Evolutionary conservation across 1,140 invertebrate species (phyloP).

Genomic region (Drosophila orena): DNA sequence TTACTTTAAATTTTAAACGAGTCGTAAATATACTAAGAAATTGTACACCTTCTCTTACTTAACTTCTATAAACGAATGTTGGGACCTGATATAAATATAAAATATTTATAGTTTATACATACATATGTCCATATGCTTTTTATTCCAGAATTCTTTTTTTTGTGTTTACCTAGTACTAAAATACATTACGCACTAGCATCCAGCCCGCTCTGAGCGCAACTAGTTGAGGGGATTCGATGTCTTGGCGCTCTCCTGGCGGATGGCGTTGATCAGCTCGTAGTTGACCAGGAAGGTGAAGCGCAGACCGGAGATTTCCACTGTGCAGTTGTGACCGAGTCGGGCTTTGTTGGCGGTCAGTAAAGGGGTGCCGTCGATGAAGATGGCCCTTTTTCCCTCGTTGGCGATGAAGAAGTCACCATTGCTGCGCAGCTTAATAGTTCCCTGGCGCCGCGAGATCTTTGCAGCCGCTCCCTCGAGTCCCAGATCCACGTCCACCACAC

Average conservation of each 20-base stretch:
- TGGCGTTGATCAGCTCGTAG: slow-evolving; percentile 94
- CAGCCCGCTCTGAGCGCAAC: slow-evolving; percentile 12
- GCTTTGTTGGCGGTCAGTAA: slow-evolving; percentile 94
- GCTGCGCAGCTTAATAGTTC: slow-evolving; percentile 94
- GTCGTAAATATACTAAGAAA: slow-evolving; percentile 14
- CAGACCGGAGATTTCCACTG: slow-evolving; percentile 96
- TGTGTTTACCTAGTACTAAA: slow-evolving; percentile 45
- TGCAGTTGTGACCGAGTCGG: slow-evolving; percentile 95
- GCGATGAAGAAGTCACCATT: slow-evolving; percentile 97
- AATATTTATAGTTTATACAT: slow-evolving; percentile 1
- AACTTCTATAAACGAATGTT: too few relatives aligned
- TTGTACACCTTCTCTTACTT: too few relatives aligned
- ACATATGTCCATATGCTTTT: slow-evolving; percentile 36
- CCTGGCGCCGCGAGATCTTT: slow-evolving; percentile 94
- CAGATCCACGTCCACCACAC: slow-evolving; percentile 97
- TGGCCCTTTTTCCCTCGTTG: slow-evolving; percentile 97
- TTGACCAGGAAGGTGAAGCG: slow-evolving; percentile 97
- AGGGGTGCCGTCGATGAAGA: slow-evolving; percentile 97
- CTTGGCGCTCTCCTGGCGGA: slow-evolving; percentile 92
- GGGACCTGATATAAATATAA: background rate
- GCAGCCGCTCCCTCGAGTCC: slow-evolving; percentile 95
- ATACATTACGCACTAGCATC: slow-evolving; percentile 34
- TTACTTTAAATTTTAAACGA: slow-evolving; percentile 2
- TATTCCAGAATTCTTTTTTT: slow-evolving; percentile 53
- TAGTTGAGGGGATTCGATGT: slow-evolving; percentile 86